phyloP scores from a whole-genome alignment of 92 coral and sea anemone species.

The Muricea muricata region DNA sequence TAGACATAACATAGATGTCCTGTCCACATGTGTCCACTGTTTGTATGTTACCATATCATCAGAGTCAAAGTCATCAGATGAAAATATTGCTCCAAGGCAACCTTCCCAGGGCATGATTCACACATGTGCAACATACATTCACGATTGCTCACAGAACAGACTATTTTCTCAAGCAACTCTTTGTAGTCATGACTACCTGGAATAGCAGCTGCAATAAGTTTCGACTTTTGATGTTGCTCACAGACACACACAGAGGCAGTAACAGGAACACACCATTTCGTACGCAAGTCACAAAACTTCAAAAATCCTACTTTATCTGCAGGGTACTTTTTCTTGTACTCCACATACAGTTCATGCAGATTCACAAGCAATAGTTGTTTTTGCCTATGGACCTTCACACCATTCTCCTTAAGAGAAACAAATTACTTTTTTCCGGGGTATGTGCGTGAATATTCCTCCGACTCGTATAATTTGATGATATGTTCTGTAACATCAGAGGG shows the following conservation, averaged over 20 bases:
- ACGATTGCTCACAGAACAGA: neutral
- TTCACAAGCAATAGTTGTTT: conserved; percentile 39
- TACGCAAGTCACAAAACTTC: conserved; percentile 42
- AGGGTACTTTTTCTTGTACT: conserved; percentile 32
- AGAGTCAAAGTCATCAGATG: neutral
- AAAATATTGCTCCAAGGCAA: conserved; percentile 19
- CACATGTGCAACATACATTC: conserved; percentile 44
- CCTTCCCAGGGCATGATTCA: conserved; percentile 25
- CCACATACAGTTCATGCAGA: conserved; percentile 34
- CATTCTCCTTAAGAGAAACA: conserved; percentile 1
- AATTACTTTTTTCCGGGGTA: conserved; percentile 33
- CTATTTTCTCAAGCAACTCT: conserved; percentile 13
- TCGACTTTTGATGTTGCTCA: conserved; percentile 23
- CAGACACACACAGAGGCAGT: conserved; percentile 37
- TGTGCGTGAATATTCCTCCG: no score
- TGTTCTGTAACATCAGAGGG: no score
- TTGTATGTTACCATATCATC: conserved; percentile 35
- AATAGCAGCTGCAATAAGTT: conserved; percentile 14
- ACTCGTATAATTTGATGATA: no score
- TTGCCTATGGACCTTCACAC: neutral
- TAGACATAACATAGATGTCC: neutral
- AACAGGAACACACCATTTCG: conserved; percentile 42
- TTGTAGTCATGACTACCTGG: conserved; percentile 29
- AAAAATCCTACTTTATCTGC: conserved; percentile 18
- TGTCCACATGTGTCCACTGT: conserved; percentile 30